Percentiles rank a stretch among this genome's conserved stretches.
Evolutionary conservation across 2,888 invertebrate genomes (phyloP).

Genomic region (Thyatira batis): DNA sequence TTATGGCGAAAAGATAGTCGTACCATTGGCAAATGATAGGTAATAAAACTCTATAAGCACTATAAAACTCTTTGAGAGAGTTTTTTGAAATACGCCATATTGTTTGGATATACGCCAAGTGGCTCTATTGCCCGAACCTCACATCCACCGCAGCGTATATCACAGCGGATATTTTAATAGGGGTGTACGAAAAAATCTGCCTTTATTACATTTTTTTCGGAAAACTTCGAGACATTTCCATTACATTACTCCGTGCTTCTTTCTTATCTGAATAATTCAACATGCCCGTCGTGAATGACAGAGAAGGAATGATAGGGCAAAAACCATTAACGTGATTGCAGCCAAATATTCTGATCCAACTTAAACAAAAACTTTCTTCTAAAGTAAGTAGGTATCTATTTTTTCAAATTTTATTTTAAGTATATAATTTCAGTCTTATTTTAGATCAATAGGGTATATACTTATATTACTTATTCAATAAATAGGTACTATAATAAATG

Average conservation of each 20-base stretch:
- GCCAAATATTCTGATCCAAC: constrained; percentile 41
- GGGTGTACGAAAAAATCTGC: constrained; percentile 33
- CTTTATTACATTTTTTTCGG: constrained; percentile 45
- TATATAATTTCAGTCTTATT: background rate
- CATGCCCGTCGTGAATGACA: constrained; percentile 41
- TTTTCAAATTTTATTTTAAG: background rate
- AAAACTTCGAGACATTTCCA: constrained; percentile 50
- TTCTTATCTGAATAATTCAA: constrained; percentile 58
- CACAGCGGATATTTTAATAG: constrained; percentile 46
- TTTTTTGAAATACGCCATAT: constrained; percentile 48
- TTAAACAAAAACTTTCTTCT: constrained; percentile 17
- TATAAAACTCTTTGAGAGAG: constrained; percentile 28
- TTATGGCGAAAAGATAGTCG: constrained; percentile 3
- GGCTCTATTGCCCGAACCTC: constrained; percentile 41
- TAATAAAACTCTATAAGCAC: constrained; percentile 27
- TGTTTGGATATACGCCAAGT: constrained; percentile 60
- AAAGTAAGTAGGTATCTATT: background rate
- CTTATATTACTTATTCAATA: no score
- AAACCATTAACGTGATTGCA: constrained; percentile 55
- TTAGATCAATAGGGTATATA: no score
- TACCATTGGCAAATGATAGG: constrained; percentile 15
- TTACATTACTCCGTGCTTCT: constrained; percentile 46
- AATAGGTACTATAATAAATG: no score
- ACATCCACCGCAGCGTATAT: constrained; percentile 35
- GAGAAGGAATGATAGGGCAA: constrained; percentile 40